Base-by-base conservation (phyloP, 2,888 invertebrate genomes). In the Pseudococcus viburni region DNA sequence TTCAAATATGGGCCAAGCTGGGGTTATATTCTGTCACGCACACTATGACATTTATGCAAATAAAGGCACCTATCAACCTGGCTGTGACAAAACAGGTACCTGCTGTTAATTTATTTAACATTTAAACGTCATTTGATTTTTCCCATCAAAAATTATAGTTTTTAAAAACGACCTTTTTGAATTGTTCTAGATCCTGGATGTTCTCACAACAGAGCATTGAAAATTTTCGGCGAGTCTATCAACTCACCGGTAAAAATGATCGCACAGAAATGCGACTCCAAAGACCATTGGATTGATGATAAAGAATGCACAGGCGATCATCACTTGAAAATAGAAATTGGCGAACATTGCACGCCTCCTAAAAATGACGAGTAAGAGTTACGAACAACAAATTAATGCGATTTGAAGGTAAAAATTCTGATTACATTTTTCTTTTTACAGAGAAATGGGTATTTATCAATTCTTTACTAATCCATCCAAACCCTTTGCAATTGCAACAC, bases 261-360 rank as follows among this genome's bases (percentile, higher is more conserved):
- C 11, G 48, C 48, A 2, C 48, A 51, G 11, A 51, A 51, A 51
- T 51, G 48, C 11, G 48, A 51, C 48, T 51, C 48, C 15, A 12
- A 51, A 51, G 48, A 51, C 48, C 1, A 12, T 0, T 51, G 48
- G 48, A 0, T 15, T 1, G 11, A 15, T 51, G 15, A 51, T 4
- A 51, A 51, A 51, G 48, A 51, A 15, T 51, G 48, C 5, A 51
- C 12, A 8, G 48, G 48, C 0, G 15, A 51, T 15, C 48, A 94
- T 93, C 91, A 94, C 1, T 51, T 51, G 48, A 8, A 51, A 51
- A 51, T 51, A 51, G 48, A 51, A 51, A 12, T 51, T 9, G 48
- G 48, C 15, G 48, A 51, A 4, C 48, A 51, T 51, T 51, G 48
- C 48, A 51, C 48, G 0, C 48, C 48, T 51, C 48, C 48, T 51